phyloP scores from a whole-genome alignment of 2,113 vertebrate species.

The Microtus richardsoni region DNA sequence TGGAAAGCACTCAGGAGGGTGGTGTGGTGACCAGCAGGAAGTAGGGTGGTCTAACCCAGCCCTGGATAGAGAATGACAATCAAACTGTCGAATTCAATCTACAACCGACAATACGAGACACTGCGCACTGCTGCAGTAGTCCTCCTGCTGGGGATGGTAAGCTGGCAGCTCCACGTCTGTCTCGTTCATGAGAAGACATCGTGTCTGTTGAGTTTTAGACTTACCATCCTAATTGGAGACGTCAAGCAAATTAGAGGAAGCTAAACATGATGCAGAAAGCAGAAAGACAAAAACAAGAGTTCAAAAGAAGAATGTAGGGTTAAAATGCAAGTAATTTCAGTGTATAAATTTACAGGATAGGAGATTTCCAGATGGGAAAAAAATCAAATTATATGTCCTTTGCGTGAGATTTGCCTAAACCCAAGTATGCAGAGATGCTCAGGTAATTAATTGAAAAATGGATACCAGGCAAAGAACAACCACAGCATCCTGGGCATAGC shows the following conservation, averaged over 20 bases:
- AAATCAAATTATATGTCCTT: constrained; percentile 13
- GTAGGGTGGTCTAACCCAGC: background rate
- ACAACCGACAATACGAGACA: background rate
- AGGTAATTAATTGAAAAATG: constrained; percentile 40
- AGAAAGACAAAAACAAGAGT: background rate
- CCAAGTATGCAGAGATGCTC: background rate
- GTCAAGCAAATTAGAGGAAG: background rate
- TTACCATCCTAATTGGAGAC: background rate
- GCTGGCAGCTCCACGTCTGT: background rate
- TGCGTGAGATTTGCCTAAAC: background rate
- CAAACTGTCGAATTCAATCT: background rate
- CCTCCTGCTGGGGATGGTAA: background rate
- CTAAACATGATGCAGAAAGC: background rate
- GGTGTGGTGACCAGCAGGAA: rapidly evolving
- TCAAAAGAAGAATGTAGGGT: background rate
- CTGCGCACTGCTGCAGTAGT: background rate
- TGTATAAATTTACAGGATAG: background rate
- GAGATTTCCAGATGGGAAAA: background rate
- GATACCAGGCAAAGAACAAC: background rate
- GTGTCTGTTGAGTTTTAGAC: background rate
- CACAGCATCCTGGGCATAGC: background rate
- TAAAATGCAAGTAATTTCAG: background rate
- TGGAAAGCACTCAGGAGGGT: no score
- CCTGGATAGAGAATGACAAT: rapidly evolving
- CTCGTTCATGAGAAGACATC: background rate